Evolutionary conservation across 2,797 vertebrate genomes (phyloP).

Genomic region (Octomys mimax): DNA sequence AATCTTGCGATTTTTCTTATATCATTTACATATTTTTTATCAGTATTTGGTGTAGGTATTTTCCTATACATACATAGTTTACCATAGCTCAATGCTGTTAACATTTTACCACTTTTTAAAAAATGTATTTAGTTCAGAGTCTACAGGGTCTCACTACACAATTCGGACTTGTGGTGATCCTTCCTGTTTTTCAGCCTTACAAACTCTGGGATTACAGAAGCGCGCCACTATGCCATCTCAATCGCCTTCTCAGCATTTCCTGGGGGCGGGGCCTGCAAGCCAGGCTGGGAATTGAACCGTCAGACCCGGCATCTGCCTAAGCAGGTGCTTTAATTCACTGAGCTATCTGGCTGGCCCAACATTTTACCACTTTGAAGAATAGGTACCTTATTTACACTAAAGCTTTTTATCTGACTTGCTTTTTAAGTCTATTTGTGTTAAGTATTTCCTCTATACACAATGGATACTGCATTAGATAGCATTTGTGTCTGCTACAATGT

Average conservation of each 20-base stretch:
- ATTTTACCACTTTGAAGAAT: not conserved
- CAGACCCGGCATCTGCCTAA: no score
- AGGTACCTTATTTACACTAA: not conserved
- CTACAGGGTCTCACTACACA: no score
- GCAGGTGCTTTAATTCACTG: no score
- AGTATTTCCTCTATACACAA: not conserved
- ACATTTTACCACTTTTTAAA: not conserved
- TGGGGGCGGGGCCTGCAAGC: no score
- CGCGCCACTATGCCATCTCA: no score
- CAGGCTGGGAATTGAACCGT: no score
- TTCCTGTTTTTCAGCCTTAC: no score
- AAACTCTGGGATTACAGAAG: no score
- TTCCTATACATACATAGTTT: not conserved
- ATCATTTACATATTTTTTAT: not conserved
- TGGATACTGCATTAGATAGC: not conserved
- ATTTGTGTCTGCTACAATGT: not conserved
- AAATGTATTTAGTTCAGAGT: no score
- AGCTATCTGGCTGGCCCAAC: no score
- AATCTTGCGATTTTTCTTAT: not conserved
- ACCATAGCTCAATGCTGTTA: not conserved
- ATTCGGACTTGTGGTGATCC: no score
- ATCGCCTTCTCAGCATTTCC: no score
- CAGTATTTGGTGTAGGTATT: not conserved
- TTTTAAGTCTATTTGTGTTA: not conserved
- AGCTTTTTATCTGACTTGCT: not conserved